Evolutionary conservation across 2,888 invertebrate species (phyloP).

Genomic region (Chrysolina oricalcia): DNA sequence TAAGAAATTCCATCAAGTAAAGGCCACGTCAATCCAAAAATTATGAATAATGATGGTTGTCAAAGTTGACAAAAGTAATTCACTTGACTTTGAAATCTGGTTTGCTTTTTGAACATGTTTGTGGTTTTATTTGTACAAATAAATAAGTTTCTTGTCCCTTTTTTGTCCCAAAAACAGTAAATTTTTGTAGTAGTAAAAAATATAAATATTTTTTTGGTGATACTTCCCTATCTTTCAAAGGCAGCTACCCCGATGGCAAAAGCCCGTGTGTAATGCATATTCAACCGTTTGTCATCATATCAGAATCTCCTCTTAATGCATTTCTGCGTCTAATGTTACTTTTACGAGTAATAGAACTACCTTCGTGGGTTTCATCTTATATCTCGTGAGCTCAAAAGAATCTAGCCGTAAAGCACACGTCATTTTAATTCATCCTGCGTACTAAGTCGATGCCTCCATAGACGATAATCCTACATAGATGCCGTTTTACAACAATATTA

Average conservation of each 20-base stretch:
- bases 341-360: neutral
- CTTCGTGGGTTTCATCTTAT: neutral
- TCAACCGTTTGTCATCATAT: neutral
- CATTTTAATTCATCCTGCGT: conserved; percentile 4
- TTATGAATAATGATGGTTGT: too few species aligned
- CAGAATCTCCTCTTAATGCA: neutral
- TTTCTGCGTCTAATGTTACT: neutral
- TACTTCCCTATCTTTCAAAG: too few species aligned
- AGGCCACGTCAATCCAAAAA: too few species aligned
- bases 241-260: neutral
- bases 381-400: neutral
- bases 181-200: too few species aligned
- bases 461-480: conserved; percentile 37
- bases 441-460: conserved; percentile 31
- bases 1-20: too few species aligned
- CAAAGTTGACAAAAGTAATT: too few species aligned
- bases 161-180: too few species aligned
- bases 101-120: too few species aligned
- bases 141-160: too few species aligned
- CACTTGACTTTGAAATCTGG: too few species aligned
- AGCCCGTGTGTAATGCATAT: neutral
- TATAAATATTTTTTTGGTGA: too few species aligned
- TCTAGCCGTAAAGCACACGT: conserved; percentile 7
- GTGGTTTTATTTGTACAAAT: too few species aligned
- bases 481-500: conserved; percentile 42